Percentiles rank a stretch among this genome's conserved stretches.
These are phyloP conservation scores for Spea multiplicata DNA, from an alignment of 2,113 vertebrate species.

Conservation along the genomic window DNA sequence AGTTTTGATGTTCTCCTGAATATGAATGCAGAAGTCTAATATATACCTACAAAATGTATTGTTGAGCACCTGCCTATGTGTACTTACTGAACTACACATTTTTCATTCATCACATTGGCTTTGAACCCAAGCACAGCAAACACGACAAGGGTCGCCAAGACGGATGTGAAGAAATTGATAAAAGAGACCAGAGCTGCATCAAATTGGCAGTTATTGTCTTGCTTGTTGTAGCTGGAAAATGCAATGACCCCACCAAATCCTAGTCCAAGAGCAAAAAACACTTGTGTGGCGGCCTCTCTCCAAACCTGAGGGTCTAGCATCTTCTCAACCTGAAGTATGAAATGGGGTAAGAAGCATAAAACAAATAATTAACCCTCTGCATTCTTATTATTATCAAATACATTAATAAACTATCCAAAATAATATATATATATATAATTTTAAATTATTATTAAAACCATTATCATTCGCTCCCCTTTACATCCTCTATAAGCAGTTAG, in stretches of 20 bases:
- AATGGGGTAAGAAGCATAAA: neutral
- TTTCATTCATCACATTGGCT: conserved; percentile 98
- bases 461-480: neutral
- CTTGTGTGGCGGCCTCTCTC: conserved; percentile 95
- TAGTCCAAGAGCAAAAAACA: conserved; percentile 93
- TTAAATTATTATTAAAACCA: neutral
- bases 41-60: neutral
- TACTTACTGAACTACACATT: conserved; percentile 95
- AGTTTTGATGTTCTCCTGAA: too few species aligned
- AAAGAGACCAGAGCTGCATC: conserved; percentile 89
- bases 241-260: conserved; percentile 97
- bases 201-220: conserved; percentile 98
- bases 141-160: conserved; percentile 93
- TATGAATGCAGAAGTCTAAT: neutral
- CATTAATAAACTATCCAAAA: neutral
- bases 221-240: conserved; percentile 98
- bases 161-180: conserved; percentile 95
- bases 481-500: too few species aligned
- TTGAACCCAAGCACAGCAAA: conserved; percentile 98
- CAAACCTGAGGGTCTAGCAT: conserved; percentile 98
- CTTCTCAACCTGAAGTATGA: conserved; percentile 83
- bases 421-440: neutral
- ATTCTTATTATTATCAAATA: neutral
- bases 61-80: conserved; percentile 44
- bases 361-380: neutral